These are phyloP conservation scores for Tetragonula clypearis DNA, from an alignment of 1,140 invertebrate genomes.

Conservation along the genomic window DNA sequence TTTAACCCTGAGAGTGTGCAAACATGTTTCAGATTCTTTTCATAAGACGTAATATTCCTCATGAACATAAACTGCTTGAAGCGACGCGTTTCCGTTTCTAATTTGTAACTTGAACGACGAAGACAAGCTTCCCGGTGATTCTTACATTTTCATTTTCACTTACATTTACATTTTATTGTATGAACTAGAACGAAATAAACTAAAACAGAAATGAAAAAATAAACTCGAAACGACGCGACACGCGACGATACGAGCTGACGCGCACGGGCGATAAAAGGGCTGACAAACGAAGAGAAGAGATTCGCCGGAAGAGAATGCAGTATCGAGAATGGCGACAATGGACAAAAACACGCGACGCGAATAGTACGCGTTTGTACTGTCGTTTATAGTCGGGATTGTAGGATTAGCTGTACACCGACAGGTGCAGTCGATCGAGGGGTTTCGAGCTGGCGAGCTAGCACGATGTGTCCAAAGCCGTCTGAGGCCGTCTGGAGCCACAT, in stretches of 20 bases:
- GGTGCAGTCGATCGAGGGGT: slow-evolving; percentile 56
- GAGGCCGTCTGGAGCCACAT: neutral
- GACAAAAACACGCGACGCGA: slow-evolving; percentile 41
- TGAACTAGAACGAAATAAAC: neutral
- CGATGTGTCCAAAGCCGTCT: neutral
- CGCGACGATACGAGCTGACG: neutral
- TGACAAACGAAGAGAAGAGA: neutral
- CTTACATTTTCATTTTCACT: too few species aligned
- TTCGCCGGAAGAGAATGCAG: neutral
- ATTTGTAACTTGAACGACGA: too few species aligned
- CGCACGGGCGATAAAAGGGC: too few species aligned
- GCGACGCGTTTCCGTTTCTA: too few species aligned
- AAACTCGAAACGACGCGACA: neutral
- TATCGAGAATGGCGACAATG: slow-evolving; percentile 38
- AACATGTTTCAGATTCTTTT: too few species aligned
- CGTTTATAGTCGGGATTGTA: slow-evolving; percentile 51
- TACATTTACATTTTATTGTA: too few species aligned
- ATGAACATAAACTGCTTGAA: too few species aligned
- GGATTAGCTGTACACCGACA: slow-evolving; percentile 57
- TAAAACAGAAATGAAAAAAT: too few species aligned
- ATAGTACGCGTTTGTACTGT: slow-evolving; percentile 39
- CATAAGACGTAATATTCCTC: too few species aligned
- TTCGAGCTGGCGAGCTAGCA: slow-evolving; percentile 17
- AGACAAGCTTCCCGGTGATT: too few species aligned
- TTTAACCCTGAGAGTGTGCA: too few species aligned